Conservation (phyloP, 1,140 invertebrate genomes). For the Halesus radiatus region DNA sequence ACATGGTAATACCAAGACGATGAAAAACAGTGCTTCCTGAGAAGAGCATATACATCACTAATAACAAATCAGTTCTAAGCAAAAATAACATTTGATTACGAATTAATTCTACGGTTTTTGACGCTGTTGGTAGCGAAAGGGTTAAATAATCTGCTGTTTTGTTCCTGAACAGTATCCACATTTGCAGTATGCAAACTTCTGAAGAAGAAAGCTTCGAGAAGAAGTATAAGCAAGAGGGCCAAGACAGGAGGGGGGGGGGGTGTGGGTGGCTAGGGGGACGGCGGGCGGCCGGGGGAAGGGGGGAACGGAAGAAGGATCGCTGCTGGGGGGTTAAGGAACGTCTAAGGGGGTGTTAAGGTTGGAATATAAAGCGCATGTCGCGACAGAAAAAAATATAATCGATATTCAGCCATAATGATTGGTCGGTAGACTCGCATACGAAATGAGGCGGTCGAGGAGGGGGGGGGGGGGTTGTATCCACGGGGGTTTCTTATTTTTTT, state of each 20-base stretch:
- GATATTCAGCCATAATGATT: conserved; percentile 56
- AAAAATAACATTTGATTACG: too few relatives aligned
- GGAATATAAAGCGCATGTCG: conserved; percentile 56
- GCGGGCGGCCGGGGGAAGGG: background rate
- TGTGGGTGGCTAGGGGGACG: background rate
- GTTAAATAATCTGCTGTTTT: too few relatives aligned
- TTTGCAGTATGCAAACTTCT: conserved; percentile 54
- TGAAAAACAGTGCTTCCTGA: too few relatives aligned
- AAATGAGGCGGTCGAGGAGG: conserved; percentile 45
- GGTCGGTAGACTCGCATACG: conserved; percentile 54
- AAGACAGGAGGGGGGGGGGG: background rate
- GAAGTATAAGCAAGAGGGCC: conserved; percentile 3
- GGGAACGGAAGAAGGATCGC: conserved; percentile 36
- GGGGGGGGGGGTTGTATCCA: background rate
- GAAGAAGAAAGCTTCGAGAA: conserved; percentile 52
- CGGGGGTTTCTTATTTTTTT: conserved; percentile 37
- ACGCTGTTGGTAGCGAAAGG: too few relatives aligned
- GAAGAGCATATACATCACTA: too few relatives aligned
- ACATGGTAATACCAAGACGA: too few relatives aligned
- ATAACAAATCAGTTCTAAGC: too few relatives aligned
- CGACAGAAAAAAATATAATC: conserved; percentile 57
- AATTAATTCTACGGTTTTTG: too few relatives aligned
- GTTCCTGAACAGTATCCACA: conserved; percentile 1
- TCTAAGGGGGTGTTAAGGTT: conserved; percentile 36
- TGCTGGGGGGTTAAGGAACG: conserved; percentile 8